Conservation (phyloP, 92 coral and sea anemone genomes). For the Phenganax marumi region DNA sequence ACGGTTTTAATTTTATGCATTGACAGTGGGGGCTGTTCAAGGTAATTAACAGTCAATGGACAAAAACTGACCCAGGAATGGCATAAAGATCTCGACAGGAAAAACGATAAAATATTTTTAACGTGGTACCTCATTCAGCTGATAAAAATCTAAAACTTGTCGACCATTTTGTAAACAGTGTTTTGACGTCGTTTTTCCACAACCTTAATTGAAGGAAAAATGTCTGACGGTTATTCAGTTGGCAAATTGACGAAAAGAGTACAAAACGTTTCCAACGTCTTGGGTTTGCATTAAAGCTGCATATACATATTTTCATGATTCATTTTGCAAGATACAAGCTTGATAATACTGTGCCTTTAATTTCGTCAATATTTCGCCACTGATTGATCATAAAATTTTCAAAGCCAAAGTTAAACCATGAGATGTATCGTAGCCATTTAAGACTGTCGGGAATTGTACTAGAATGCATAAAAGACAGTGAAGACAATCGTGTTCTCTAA, state of each 20-base stretch:
- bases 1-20: too few relatives aligned
- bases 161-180: conserved; percentile 36
- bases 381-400: conserved; percentile 46
- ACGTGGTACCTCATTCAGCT: conserved; percentile 30
- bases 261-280: background rate
- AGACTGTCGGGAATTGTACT: conserved; percentile 46
- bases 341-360: conserved; percentile 49
- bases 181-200: conserved; percentile 37
- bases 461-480: background rate
- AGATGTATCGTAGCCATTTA: conserved; percentile 33
- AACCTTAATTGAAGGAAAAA: conserved; percentile 25
- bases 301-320: background rate
- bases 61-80: too few relatives aligned
- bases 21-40: too few relatives aligned
- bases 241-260: background rate
- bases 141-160: conserved; percentile 40
- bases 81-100: too few relatives aligned
- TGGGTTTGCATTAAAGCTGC: background rate
- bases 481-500: background rate
- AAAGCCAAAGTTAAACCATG: conserved; percentile 44
- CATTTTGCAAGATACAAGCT: background rate
- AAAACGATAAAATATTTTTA: background rate
- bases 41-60: too few relatives aligned
- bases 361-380: conserved; percentile 45
- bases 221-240: background rate